Evolutionary conservation across 2,113 vertebrate species (phyloP), one percentile per base, ranked within the genome.

Genomic region (Bostrychus sinensis): DNA sequence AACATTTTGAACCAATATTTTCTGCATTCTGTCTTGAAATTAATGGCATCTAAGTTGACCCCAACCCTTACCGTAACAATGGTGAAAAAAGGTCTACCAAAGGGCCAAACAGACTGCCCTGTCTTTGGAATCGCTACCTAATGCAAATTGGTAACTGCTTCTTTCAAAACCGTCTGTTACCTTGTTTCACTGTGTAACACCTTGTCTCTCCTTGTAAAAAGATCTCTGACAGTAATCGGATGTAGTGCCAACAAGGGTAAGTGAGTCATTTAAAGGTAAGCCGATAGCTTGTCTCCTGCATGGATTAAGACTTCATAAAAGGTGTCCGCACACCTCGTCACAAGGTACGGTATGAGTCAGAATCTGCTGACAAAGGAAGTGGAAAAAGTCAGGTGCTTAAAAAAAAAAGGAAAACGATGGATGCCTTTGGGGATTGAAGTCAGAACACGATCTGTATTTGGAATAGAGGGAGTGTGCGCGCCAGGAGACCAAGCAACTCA

Each of bases 221-320:
- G 56, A 48, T 50, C 32, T 19, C 0, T 74, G 57, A 57, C 14
- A 46, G 41, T 72, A 72, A 62, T 70, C 78, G 75, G 68, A 78
- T 60, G 41, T 61, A 50, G 58, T 48, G 19, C 11, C 65, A 59
- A 46, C 56, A 28, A 63, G 57, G 86, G 80, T 88, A 85, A 84
- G 87, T 82, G 48, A 54, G 25, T 1, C 26, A 57, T 53, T 56
- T 66, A 43, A 71, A 72, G 71, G 67, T 83, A 77, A 77, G 78
- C 30, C 8, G 0, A 3, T 32, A 58, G 57, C 25, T 34, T 11
- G n/a, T 57, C 14, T 20, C 43, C 36, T 67, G 50, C 64, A 38
- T 36, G 16, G 26, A 56, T 50, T 32, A 38, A 17, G 11, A 23
- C 12, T 36, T 7, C 43, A 42, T 46, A 64, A 26, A n/a, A 48